Base-by-base conservation (phyloP, 2,113 vertebrate species). In the Turdus rufiventris region DNA sequence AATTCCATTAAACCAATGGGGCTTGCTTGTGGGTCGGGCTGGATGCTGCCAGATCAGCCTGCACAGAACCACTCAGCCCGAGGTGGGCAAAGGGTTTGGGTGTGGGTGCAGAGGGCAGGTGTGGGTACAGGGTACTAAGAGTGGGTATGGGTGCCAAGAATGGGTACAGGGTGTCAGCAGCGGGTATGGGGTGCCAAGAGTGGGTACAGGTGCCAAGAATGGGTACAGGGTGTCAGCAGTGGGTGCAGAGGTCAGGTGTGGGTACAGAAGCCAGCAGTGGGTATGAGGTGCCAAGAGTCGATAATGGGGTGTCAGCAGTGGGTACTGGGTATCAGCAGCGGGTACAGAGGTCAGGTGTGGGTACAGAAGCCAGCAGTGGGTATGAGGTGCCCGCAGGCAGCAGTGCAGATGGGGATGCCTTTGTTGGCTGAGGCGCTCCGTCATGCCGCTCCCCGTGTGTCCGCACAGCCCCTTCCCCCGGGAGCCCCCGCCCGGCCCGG, bases 91-190 rank as follows among this genome's bases (percentile, higher is more conserved):
- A 13, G 36, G 18, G 11, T 50, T 76, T 24, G 62, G 14, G 16
- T 5, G 56, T 6, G 19, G 48, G 18, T 10, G 3, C 29, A 12
- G 43, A 26, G 21, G 13, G 7, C 47, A 16, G 38, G 13, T 5
- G 16, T 43, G 6, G 56, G 53, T 4, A 24, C 3, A 2, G 45
- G 45, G 47, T 24, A 14, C 47, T 12, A 42, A 42, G 42, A 42
- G 9, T 31, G 26, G 36, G 36, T 70, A 12, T 0, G 1, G 11
- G 16, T 17, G 48, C 2, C 10, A 26, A 10, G 5, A n/a, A 9
- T 43, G 23, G 36, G 15, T 40, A 4, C 0, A 3, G 11, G 28
- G 14, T 5, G 48, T 1, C 20, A n/a, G 17, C 11, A 42, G 20
- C 33, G 29, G 21, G 45, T 47, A 47, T 10, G 10, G 45, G 45